These are phyloP conservation scores for Chelmon rostratus DNA, from an alignment of 2,797 vertebrate species.

Conservation along the genomic window DNA sequence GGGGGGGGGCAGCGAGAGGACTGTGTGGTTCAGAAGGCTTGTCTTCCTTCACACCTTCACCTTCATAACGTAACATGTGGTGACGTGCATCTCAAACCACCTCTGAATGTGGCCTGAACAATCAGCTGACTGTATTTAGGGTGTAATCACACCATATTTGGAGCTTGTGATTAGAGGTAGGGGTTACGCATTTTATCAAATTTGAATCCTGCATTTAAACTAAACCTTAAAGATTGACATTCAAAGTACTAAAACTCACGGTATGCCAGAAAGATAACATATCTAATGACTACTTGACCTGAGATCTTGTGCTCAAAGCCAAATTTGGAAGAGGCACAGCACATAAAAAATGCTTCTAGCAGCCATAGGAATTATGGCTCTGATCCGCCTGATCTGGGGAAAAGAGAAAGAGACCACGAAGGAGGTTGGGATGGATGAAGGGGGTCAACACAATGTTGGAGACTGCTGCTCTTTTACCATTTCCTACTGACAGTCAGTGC, in stretches of 20 bases:
- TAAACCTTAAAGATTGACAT: background rate
- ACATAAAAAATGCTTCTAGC: background rate
- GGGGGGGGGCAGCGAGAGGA: background rate
- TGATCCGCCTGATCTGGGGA: background rate
- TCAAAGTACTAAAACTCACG: background rate
- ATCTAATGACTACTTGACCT: background rate
- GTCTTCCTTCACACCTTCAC: background rate
- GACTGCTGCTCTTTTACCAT: background rate
- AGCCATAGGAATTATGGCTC: background rate
- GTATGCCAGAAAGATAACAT: background rate
- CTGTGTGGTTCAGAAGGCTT: background rate
- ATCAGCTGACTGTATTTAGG: background rate
- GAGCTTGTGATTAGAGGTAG: background rate
- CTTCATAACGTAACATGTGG: background rate
- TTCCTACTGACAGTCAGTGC: background rate
- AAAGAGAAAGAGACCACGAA: background rate
- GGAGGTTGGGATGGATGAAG: background rate
- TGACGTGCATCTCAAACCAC: background rate
- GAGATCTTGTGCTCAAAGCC: background rate
- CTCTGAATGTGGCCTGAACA: background rate
- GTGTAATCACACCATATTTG: slow-evolving; percentile 9
- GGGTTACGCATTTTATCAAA: background rate
- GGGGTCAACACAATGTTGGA: background rate
- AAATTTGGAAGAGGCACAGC: slow-evolving; percentile 34
- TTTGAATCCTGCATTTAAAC: background rate